phyloP scores from a whole-genome alignment of 2,888 invertebrate species.

The Calliphora vomitoria region DNA sequence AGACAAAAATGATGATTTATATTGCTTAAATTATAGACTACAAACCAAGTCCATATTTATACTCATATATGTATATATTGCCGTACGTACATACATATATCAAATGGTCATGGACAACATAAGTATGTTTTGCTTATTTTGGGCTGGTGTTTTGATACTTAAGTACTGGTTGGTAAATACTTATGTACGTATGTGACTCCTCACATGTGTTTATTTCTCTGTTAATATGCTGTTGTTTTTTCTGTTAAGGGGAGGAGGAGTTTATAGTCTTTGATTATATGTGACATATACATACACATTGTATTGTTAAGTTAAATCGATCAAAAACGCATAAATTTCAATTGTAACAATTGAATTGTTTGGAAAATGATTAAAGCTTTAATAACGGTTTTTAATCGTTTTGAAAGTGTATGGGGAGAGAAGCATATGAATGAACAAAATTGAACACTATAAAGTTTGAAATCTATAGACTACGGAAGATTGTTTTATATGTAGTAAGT shows the following conservation, averaged over 20 bases:
- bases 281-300: slow-evolving; percentile 47
- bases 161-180: neutral
- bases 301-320: slow-evolving; percentile 73
- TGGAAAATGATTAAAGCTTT: slow-evolving; percentile 53
- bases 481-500: too few relatives aligned
- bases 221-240: neutral
- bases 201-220: neutral
- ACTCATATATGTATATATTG: neutral
- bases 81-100: neutral
- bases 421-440: neutral
- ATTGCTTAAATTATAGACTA: slow-evolving; percentile 70
- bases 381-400: slow-evolving; percentile 12
- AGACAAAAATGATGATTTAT: slow-evolving; percentile 72
- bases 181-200: neutral
- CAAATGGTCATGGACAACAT: slow-evolving; percentile 38
- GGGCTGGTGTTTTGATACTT: slow-evolving; percentile 15
- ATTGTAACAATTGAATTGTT: slow-evolving; percentile 80
- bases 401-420: neutral
- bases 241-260: slow-evolving; percentile 27
- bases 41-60: slow-evolving; percentile 1
- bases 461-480: too few relatives aligned
- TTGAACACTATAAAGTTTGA: too few relatives aligned
- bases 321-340: slow-evolving; percentile 82
- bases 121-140: slow-evolving; percentile 25
- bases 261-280: slow-evolving; percentile 2